phyloP scores from a whole-genome alignment of 2,797 vertebrate genomes.

The Decapterus maruadsi region DNA sequence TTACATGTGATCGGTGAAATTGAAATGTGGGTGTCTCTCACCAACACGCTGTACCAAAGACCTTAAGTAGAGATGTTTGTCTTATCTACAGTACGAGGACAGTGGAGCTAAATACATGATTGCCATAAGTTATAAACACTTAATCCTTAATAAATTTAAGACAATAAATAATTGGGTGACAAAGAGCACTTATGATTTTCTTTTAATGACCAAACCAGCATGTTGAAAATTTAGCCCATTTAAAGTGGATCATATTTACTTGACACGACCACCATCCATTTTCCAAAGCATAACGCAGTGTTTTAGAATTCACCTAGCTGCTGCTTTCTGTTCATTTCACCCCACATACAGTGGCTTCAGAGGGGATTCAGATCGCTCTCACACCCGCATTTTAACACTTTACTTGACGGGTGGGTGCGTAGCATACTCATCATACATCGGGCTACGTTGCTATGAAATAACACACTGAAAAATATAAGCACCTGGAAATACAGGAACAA shows the following conservation, averaged over 20 bases:
- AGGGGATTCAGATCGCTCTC: too few species aligned
- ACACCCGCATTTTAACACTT: too few species aligned
- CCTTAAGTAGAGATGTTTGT: constrained; percentile 28
- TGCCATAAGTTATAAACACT: constrained; percentile 51
- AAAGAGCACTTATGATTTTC: constrained; percentile 57
- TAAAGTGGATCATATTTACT: neutral
- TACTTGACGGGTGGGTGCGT: too few species aligned
- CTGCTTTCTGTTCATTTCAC: neutral
- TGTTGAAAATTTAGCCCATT: neutral
- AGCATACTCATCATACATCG: too few species aligned
- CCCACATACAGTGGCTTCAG: too few species aligned
- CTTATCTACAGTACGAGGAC: constrained; percentile 58
- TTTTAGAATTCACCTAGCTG: neutral
- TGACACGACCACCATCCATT: constrained; percentile 10
- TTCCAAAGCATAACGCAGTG: constrained; percentile 18
- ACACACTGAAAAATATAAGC: too few species aligned
- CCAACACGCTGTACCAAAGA: constrained; percentile 38
- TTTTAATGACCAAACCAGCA: constrained; percentile 28
- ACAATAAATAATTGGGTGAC: constrained; percentile 57
- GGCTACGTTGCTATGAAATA: too few species aligned
- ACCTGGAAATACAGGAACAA: too few species aligned
- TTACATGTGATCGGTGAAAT: constrained; percentile 27
- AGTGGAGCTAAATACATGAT: constrained; percentile 57
- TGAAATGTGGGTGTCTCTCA: constrained; percentile 40
- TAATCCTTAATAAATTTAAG: constrained; percentile 43